phyloP scores from a whole-genome alignment of 2,113 vertebrate genomes.

The Erythrocercus mccallii region DNA sequence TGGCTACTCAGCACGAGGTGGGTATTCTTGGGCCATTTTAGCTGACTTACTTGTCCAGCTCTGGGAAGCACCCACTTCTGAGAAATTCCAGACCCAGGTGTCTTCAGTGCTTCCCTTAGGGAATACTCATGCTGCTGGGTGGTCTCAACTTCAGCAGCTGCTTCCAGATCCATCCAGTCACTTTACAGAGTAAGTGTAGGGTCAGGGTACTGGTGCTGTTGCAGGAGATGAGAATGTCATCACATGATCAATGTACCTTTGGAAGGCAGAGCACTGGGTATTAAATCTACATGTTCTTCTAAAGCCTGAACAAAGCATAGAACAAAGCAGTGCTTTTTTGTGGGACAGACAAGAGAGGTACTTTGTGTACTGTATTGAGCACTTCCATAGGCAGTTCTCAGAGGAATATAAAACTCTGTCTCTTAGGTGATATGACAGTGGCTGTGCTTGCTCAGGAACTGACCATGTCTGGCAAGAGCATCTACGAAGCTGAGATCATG shows the following conservation, averaged over 20 bases:
- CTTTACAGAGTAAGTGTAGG: neutral
- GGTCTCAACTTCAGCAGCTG: neutral
- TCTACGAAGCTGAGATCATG: neutral
- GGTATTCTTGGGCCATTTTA: neutral
- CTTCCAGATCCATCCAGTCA: neutral
- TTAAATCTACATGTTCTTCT: fast-evolving
- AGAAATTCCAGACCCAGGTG: neutral
- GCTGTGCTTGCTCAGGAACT: neutral
- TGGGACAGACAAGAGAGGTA: neutral
- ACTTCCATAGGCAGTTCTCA: neutral
- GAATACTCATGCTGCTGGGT: neutral
- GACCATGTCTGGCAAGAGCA: fast-evolving
- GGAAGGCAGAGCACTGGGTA: neutral
- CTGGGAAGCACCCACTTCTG: neutral
- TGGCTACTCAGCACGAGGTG: neutral
- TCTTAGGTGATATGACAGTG: neutral
- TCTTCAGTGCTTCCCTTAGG: neutral
- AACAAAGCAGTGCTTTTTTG: neutral
- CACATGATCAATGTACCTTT: neutral
- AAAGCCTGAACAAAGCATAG: neutral
- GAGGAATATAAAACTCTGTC: neutral
- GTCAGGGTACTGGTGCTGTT: neutral
- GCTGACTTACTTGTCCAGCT: neutral
- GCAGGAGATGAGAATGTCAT: neutral
- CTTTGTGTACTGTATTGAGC: neutral